Evolutionary conservation across 2,888 invertebrate genomes (phyloP), one percentile per base, ranked within the genome.

Genomic region (Meloe dianella): DNA sequence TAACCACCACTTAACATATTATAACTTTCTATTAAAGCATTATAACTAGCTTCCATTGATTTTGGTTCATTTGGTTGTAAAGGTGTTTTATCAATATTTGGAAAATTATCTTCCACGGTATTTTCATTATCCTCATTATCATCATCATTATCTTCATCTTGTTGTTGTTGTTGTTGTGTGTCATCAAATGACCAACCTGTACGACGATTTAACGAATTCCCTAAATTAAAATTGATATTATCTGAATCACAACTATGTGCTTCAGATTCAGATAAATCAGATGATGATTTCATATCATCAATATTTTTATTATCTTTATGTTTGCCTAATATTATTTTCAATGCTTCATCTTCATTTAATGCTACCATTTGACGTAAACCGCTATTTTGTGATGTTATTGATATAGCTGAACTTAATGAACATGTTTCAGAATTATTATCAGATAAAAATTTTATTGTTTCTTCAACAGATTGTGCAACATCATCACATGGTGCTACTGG

Each of bases 401-500:
- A 76, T 82, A 80, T 68, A 78, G 82, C 77, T 30, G 82, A 84
- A 68, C 79, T 79, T 22, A 85, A 77, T 0, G 84, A 83, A 67
- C 73, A 77, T 22, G 81, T 81, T 72, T 83, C 82, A 9, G 82
- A 81, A 69, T 77, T 78, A 57, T 75, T 75, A 32, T 69, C 68
- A 6, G 78, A 67, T 77, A 65, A 56, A 17, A 70, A 68, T 27
- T 57, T 67, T 7, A 66, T 57, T 17, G 74, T 69, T 51, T 76
- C 77, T 59, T 82, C 79, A 22, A 83, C 70, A 38, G 78, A 77
- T 78, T 89, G 91, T 0, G 92, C 95, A 8, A 95, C 90, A 85
- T 95, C 95, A 35, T 93, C 86, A 10, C 92, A 92, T 64, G 90
- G 88, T 75, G 90, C 88, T 35, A 91, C 86, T 17, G 94, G 93